Conservation (phyloP, 2,888 invertebrate genomes). For the Chironomus riparius region DNA sequence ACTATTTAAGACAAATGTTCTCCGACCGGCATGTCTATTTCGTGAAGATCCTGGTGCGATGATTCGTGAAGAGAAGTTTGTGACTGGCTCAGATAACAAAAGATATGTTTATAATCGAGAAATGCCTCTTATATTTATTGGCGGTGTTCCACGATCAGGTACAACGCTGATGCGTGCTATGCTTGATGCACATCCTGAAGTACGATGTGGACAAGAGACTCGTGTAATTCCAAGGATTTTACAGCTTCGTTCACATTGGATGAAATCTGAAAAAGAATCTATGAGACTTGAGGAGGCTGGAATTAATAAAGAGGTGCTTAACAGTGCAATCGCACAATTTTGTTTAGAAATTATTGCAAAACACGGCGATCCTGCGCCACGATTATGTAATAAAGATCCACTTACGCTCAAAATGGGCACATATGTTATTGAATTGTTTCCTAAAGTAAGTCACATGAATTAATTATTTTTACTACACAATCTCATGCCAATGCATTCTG, state of each 20-base stretch:
- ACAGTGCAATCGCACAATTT: slow-evolving; percentile 94
- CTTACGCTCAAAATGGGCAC: slow-evolving; percentile 94
- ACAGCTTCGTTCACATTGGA: slow-evolving; percentile 92
- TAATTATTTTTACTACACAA: neutral
- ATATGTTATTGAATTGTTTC: slow-evolving; percentile 90
- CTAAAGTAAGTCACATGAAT: slow-evolving; percentile 50
- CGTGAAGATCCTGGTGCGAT: slow-evolving; percentile 37
- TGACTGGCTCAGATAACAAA: slow-evolving; percentile 54
- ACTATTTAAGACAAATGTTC: slow-evolving; percentile 35
- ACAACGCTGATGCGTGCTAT: slow-evolving; percentile 79
- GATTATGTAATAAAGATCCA: slow-evolving; percentile 98
- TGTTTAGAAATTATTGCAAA: slow-evolving; percentile 92
- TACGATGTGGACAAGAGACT: slow-evolving; percentile 96
- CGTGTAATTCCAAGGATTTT: slow-evolving; percentile 93
- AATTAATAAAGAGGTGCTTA: slow-evolving; percentile 82
- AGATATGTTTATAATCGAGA: slow-evolving; percentile 69
- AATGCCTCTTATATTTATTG: slow-evolving; percentile 93
- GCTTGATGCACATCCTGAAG: slow-evolving; percentile 95
- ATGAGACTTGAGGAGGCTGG: slow-evolving; percentile 88
- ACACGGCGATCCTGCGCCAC: slow-evolving; percentile 89
- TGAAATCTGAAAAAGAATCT: slow-evolving; percentile 86
- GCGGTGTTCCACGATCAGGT: slow-evolving; percentile 94
- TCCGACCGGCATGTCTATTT: slow-evolving; percentile 41
- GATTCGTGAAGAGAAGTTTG: slow-evolving; percentile 47
- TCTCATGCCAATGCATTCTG: neutral